Base-by-base conservation (phyloP, 2,888 invertebrate species). In the Sesia apiformis region DNA sequence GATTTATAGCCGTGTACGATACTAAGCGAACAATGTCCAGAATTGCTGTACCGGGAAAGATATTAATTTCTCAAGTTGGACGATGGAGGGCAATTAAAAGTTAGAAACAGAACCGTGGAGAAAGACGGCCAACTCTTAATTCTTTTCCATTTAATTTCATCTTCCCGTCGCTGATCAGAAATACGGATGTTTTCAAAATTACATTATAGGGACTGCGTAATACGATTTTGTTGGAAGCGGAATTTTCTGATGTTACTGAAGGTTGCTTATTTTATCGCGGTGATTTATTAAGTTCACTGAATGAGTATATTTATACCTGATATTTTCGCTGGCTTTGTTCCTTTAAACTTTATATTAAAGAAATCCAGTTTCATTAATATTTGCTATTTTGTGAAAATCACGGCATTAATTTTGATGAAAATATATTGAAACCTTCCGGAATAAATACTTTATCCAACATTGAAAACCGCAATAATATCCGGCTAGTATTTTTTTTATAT, bases 41-140 rank as follows among this genome's bases (percentile, higher is more conserved):
- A 74, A 72, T 69, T 68, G 72, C 74, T 73, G 69, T 67, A 64
- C 66, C 66, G 64, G 53, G 69, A 71, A 74, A 76, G 77, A 80
- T 82, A 83, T 81, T 83, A 83, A 83, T 84, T 78, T 83, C 76
- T 68, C 73, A 80, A 78, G 70, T 81, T 69, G 69, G 73, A 72
- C 77, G 74, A 78, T 76, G 72, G 76, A 74, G 73, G 79, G 75
- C 80, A 84, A 84, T 84, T 84, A 81, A 81, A 84, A 84, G 76
- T 84, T 83, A 59, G 62, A 64, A 68, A 70, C 67, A 66, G 73
- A 73, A 79, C 75, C 70, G 70, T 71, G 72, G 69, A 65, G 63
- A 61, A 61, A 58, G 56, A 61, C 65, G 64, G 77, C 70, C 76
- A 70, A 74, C 72, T 74, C 69, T 73, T 70, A 68, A 74, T 75